Evolutionary conservation across 2,113 vertebrate genomes (phyloP), one percentile per base, ranked within the genome.

Genomic region (Osmerus mordax): DNA sequence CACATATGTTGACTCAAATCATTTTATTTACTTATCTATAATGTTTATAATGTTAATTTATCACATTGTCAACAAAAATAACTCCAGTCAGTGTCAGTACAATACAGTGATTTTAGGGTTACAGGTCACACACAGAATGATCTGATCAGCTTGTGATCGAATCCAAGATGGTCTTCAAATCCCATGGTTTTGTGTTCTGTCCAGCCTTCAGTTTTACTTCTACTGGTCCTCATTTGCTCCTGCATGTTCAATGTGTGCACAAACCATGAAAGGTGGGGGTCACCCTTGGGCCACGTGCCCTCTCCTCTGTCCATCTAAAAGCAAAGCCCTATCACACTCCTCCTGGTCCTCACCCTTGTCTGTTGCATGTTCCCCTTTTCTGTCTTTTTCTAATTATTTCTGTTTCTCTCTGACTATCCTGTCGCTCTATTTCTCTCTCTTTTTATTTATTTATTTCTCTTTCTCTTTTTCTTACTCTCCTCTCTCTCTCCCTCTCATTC

Each of bases 141-240:
- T 28, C 19, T 12, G 15, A 65, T 29, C 36, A 23, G 19, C 1
- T 15, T 73, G 16, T 4, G 1, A 72, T 79, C 72, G 81, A 74
- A 82, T 87, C 65, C 67, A 83, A 74, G 74, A 83, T 69, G 71
- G 76, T 66, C 36, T 52, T 18, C 81, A 83, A 67, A 74, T 55
- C 82, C 78, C 67, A 78, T 36, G 82, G 82, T 87, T 83, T 83
- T 36, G 68, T 75, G 59, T 82, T 74, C 79, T 76, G 65, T 36
- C 51, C 67, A 60, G 4, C 2, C 67, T 55, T 65, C 36, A 84
- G 83, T 90, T 89, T 84, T 84, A 87, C 73, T 41, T 61, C 58
- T 55, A 14, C 29, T 68, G 62, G 75, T 83, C 89, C 76, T 14
- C 89, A 83, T 90, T 92, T 89, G 72, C 80, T 91, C 87, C 90